A percentile compares a stretch with the other conserved stretches of the same genome.
Conservation (phyloP, 2,797 vertebrate genomes). For the Cephalopachus bancanus region DNA sequence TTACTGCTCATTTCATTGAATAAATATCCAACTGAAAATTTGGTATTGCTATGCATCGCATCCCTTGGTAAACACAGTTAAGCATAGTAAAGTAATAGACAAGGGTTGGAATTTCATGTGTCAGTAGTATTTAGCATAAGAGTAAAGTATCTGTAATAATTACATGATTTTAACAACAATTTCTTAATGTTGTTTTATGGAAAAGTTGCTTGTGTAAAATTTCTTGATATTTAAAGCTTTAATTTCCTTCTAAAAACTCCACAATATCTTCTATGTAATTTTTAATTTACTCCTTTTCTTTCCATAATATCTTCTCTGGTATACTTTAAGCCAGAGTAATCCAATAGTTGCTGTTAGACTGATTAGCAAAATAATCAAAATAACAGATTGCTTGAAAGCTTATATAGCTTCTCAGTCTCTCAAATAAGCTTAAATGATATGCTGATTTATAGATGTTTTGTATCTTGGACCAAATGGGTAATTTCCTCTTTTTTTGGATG, state of each 20-base stretch:
- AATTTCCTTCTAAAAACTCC: neutral
- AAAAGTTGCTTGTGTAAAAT: neutral
- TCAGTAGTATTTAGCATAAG: neutral
- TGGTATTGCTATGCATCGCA: neutral
- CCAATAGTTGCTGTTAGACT: slow-evolving; percentile 18
- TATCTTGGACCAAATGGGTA: neutral
- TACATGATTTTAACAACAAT: neutral
- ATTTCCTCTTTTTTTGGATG: no score
- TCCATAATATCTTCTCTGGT: neutral
- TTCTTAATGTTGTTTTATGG: neutral
- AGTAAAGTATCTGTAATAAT: neutral
- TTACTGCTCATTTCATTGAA: neutral
- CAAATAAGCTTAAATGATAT: neutral
- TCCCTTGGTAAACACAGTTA: neutral
- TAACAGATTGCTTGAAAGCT: neutral
- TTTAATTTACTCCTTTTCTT: neutral
- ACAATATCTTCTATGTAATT: neutral
- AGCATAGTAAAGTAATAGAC: neutral
- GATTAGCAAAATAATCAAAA: slow-evolving; percentile 61
- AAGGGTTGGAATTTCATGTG: neutral
- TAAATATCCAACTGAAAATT: neutral
- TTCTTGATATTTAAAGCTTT: neutral
- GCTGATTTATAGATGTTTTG: neutral
- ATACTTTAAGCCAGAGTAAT: neutral
- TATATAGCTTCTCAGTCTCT: neutral